Conservation (phyloP, 2,888 invertebrate genomes). For the Parnassius smintheus region DNA sequence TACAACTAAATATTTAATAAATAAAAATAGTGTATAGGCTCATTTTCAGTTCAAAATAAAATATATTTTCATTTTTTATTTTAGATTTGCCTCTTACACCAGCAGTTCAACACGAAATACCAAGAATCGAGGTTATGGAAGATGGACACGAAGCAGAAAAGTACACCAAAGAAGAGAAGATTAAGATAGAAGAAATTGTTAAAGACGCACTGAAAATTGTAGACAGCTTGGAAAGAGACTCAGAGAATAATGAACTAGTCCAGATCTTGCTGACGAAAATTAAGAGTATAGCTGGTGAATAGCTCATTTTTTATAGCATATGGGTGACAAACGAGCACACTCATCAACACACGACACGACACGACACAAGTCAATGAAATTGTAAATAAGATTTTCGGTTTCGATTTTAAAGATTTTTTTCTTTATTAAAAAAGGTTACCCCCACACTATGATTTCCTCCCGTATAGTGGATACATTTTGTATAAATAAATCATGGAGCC, state of each 20-base stretch:
- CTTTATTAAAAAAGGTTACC: too few species aligned
- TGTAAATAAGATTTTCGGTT: too few species aligned
- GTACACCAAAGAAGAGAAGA: constrained; percentile 10
- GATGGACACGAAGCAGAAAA: neutral
- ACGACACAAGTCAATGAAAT: too few species aligned
- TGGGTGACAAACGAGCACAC: too few species aligned
- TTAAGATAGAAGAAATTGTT: constrained; percentile 30
- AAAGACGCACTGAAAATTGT: constrained; percentile 41
- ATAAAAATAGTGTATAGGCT: too few species aligned
- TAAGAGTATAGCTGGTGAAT: constrained; percentile 71
- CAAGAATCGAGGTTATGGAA: constrained; percentile 4
- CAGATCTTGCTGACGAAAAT: constrained; percentile 59
- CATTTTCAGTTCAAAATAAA: too few species aligned
- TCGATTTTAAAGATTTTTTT: too few species aligned
- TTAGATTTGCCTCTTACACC: constrained; percentile 4
- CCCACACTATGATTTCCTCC: too few species aligned
- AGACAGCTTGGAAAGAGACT: constrained; percentile 34
- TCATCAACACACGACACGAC: too few species aligned
- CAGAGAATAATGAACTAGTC: constrained; percentile 53
- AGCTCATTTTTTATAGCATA: neutral
- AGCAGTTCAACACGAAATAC: neutral
- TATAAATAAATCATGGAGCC: too few species aligned
- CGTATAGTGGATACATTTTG: too few species aligned
- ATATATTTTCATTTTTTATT: neutral
- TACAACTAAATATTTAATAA: too few species aligned